Evolutionary conservation across 1,140 invertebrate species (phyloP).

Genomic region (Lucilia cuprina): DNA sequence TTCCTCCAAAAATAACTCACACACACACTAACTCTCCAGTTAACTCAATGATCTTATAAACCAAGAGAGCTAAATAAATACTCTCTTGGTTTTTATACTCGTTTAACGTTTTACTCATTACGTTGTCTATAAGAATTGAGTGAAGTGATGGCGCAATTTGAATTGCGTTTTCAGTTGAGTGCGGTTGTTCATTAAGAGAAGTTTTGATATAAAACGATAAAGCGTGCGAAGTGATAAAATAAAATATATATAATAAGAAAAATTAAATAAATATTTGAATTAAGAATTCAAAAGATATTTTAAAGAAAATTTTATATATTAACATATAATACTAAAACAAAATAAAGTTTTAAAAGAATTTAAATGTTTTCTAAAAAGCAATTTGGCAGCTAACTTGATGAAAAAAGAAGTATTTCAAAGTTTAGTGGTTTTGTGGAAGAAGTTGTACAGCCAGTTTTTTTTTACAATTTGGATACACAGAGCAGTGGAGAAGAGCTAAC

Average conservation of each 20-base stretch:
- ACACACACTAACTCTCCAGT: too few relatives aligned
- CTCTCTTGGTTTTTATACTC: not conserved
- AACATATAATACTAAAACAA: too few relatives aligned
- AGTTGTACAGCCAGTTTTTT: conserved; percentile 1
- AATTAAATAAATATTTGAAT: too few relatives aligned
- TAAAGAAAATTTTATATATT: too few relatives aligned
- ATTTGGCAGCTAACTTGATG: too few relatives aligned
- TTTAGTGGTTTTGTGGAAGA: not conserved
- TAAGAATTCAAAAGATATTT: too few relatives aligned
- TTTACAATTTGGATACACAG: not conserved
- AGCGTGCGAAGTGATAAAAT: not conserved
- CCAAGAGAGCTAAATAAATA: not conserved
- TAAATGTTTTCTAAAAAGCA: not conserved
- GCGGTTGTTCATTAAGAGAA: not conserved
- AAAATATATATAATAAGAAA: not conserved
- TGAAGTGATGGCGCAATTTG: conserved; percentile 15
- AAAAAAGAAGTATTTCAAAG: too few relatives aligned
- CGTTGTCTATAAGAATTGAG: not conserved
- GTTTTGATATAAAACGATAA: not conserved
- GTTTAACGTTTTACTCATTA: not conserved
- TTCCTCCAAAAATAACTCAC: not conserved
- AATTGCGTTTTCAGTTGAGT: conserved; percentile 21
- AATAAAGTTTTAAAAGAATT: not conserved
- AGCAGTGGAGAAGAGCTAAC: not conserved
- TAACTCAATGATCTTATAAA: not conserved